Evolutionary conservation across 2,797 vertebrate genomes (phyloP), one percentile per base, ranked within the genome.

Genomic region (Varecia variegata): DNA sequence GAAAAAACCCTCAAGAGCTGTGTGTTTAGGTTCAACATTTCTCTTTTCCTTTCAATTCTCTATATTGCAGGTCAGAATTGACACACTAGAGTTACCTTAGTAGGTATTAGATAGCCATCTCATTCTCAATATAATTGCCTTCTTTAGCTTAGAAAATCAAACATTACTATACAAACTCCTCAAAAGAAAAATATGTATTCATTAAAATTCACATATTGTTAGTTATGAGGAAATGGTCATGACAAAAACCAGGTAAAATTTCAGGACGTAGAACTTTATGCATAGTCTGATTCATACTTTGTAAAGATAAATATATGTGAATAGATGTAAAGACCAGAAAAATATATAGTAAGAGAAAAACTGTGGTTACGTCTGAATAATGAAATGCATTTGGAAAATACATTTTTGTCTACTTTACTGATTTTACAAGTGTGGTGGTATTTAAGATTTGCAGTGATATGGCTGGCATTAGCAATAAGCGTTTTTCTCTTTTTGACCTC

Each of bases 361-460:
- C 4, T 92, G 32, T 95, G 65, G 32, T 83, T 96, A 81, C 73
- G 70, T 93, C 81, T 93, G 65, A 32, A 88, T 58, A 58, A 91
- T 83, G 52, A 94, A 93, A 85, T 38, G 3, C 45, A 86, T 83
- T 82, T 76, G 30, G 25, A 86, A 95, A 94, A 71, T 90, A 38
- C 18, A 79, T 79, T 92, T 96, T 90, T 94, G 54, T 89, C 68
- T 92, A 73, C 92, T 80, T 95, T 93, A 62, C 77, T 67, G 40
- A 95, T 92, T 93, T 97, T 88, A 93, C 50, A 95, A 92, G 68
- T 73, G 38, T 96, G 58, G 73, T 97, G 85, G 40, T 94, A 95
- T 97, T 98, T 97, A 95, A 88, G 43, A 86, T 80, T 82, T 88
- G 13, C 14, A 32, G 7, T 52, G 56, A 83, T 90, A 40, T 50